Evolutionary conservation across 30 jellyfish, hydroid and myxozoan genomes (phyloP), one percentile per base, ranked within the genome.

Genomic region (Catostylus mosaicus): DNA sequence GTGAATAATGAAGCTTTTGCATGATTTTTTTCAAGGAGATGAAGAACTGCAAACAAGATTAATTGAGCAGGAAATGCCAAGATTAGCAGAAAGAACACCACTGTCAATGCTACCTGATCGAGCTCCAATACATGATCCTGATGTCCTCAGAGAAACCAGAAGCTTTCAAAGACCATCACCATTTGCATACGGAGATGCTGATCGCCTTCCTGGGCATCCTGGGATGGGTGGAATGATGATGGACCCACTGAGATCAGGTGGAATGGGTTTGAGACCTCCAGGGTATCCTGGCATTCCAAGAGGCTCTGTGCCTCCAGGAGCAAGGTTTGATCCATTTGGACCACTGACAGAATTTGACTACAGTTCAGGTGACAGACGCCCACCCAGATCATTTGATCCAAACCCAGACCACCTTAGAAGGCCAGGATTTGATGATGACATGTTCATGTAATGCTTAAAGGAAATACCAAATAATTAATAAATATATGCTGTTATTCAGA

Each of bases 381-480:
- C 90, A 66, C 62, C 72, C 22, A 80, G 90, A 47, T 74, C 84
- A 0, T 73, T 64, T 63, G 81, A 75, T 43, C 95, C 95, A 3
- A 75, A 74, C 67, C 88, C 95, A 33, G 95, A 85, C 60, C 95
- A 85, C 69, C 70, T 85, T 1, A 61, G 83, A 34, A 37, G 88
- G 22, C 95, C 95, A 27, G 86, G 86, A 16, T 85, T 85, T 85
- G 67, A 85, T 85, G 95, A 85, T 47, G 95, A 85, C 24, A 85
- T 85, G 95, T 85, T 73, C 67, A 85, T 85, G 95, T 85, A 67
- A 75, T 16, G n/a, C 8, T 43, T 16, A 43, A 6, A 43, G 56
- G n/a, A n/a, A n/a, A n/a, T n/a, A n/a, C n/a, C n/a, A n/a, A n/a
- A n/a, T n/a, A n/a, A n/a, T n/a, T n/a, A n/a, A n/a, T n/a, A n/a